These are phyloP conservation scores for Yoshiicerus persimilis DNA, from an alignment of 1,140 invertebrate species.

Conservation along the genomic window DNA sequence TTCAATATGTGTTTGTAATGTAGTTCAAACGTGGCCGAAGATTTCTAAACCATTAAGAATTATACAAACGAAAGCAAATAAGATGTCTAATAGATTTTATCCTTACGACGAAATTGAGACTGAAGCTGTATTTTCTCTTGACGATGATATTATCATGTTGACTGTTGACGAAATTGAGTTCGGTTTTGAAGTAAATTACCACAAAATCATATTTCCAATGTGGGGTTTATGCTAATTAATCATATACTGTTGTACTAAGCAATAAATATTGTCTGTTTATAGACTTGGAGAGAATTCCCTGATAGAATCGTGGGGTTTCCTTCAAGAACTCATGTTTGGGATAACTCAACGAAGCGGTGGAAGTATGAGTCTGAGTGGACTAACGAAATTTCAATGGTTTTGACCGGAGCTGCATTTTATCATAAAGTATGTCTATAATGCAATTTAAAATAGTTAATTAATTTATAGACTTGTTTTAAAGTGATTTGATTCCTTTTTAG, in stretches of 20 bases:
- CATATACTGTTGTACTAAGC: neutral
- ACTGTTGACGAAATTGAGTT: constrained; percentile 91
- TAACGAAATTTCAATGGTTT: constrained; percentile 88
- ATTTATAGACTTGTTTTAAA: neutral
- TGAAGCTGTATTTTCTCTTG: constrained; percentile 85
- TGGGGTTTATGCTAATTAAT: neutral
- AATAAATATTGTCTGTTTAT: constrained; percentile 10
- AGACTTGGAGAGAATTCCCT: constrained; percentile 91
- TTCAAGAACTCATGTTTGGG: constrained; percentile 84
- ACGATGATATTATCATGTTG: constrained; percentile 93
- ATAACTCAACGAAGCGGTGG: constrained; percentile 78
- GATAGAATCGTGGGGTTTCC: constrained; percentile 90
- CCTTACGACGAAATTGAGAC: constrained; percentile 92
- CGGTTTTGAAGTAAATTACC: constrained; percentile 67
- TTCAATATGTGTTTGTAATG: constrained; percentile 51
- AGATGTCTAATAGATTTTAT: constrained; percentile 89
- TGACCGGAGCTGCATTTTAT: constrained; percentile 91
- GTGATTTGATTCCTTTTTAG: constrained; percentile 50
- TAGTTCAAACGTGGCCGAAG: constrained; percentile 81
- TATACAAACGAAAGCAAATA: constrained; percentile 86
- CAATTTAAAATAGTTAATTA: no score
- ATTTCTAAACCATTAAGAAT: constrained; percentile 86
- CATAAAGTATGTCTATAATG: no score
- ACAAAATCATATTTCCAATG: no score
- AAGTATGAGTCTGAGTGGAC: constrained; percentile 94